Conservation (phyloP, 1,140 invertebrate genomes). For the Drosophila pseudoananassae region DNA sequence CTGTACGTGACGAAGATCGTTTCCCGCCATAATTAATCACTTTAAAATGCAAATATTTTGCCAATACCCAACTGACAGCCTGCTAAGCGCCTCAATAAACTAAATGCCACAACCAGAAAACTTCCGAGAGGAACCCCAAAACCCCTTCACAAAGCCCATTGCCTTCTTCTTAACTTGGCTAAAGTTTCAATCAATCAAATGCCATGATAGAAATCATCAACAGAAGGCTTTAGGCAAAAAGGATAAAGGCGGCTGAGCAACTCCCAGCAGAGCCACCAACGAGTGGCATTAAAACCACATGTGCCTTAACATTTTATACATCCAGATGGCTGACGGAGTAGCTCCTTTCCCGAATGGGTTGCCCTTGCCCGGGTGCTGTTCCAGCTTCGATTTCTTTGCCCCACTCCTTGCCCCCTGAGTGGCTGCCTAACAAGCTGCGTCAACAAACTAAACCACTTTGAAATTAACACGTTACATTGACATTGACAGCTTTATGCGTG, state of each 20-base stretch:
- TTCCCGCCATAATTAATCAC: constrained; percentile 56
- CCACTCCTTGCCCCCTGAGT: neutral
- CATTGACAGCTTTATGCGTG: constrained; percentile 81
- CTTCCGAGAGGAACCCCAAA: constrained; percentile 1
- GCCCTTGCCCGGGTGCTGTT: constrained; percentile 8
- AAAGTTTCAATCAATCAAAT: constrained; percentile 75
- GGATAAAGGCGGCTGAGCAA: constrained; percentile 23
- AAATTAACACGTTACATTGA: constrained; percentile 82
- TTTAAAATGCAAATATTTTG: constrained; percentile 67
- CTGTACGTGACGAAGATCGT: constrained; percentile 16
- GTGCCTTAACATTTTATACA: constrained; percentile 61
- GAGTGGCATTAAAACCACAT: constrained; percentile 69
- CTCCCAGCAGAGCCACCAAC: constrained; percentile 20
- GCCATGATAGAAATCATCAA: constrained; percentile 68
- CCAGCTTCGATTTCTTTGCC: neutral
- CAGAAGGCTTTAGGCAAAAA: constrained; percentile 23
- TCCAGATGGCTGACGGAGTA: constrained; percentile 34
- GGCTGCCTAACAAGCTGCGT: constrained; percentile 69
- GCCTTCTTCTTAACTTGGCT: neutral
- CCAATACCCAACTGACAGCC: constrained; percentile 30
- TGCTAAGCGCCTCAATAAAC: constrained; percentile 61
- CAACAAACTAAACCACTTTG: constrained; percentile 82
- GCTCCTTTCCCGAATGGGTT: constrained; percentile 31
- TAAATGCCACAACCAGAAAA: constrained; percentile 48
- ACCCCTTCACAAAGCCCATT: neutral